Percentiles rank a stretch among this genome's conserved stretches.
Evolutionary conservation across 2,888 invertebrate genomes (phyloP).

Genomic region (Drosophila mimica): DNA sequence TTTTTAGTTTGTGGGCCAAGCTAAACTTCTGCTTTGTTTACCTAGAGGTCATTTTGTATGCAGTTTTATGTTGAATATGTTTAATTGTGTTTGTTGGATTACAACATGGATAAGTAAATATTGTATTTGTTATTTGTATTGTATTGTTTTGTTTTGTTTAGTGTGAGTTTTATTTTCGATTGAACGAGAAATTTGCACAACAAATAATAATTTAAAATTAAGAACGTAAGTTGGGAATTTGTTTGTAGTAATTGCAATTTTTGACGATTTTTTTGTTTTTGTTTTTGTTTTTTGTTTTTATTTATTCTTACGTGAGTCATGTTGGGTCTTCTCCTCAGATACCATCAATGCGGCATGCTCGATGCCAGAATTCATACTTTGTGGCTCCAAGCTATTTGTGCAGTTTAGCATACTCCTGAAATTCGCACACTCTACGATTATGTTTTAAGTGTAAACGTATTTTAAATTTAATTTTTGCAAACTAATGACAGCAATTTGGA

Average conservation of each 20-base stretch:
- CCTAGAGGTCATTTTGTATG: conserved; percentile 42
- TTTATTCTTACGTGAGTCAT: conserved; percentile 91
- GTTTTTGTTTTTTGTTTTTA: conserved; percentile 19
- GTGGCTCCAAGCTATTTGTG: conserved; percentile 96
- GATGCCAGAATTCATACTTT: conserved; percentile 90
- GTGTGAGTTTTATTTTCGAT: conserved; percentile 43
- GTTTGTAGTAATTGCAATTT: conserved; percentile 38
- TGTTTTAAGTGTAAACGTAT: conserved; percentile 86
- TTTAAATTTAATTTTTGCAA: conserved; percentile 77
- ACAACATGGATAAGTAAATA: conserved; percentile 47
- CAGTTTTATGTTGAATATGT: conserved; percentile 25
- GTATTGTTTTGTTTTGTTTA: conserved; percentile 27
- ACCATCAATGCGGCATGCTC: conserved; percentile 92
- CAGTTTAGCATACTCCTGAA: conserved; percentile 97
- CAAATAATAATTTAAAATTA: conserved; percentile 66
- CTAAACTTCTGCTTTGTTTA: conserved; percentile 55
- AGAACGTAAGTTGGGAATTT: conserved; percentile 55
- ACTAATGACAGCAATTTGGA: conserved; percentile 78
- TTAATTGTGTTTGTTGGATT: conserved; percentile 26
- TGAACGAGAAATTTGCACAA: conserved; percentile 76
- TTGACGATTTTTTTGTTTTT: conserved; percentile 11
- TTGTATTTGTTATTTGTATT: conserved; percentile 36
- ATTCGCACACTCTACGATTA: conserved; percentile 87
- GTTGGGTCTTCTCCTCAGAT: conserved; percentile 91
- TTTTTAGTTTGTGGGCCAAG: conserved; percentile 26